Evolutionary conservation across 37 sponge, comb jelly and placozoan genomes (phyloP), one percentile per base, ranked within the genome.

Genomic region (Geodia barretti): DNA sequence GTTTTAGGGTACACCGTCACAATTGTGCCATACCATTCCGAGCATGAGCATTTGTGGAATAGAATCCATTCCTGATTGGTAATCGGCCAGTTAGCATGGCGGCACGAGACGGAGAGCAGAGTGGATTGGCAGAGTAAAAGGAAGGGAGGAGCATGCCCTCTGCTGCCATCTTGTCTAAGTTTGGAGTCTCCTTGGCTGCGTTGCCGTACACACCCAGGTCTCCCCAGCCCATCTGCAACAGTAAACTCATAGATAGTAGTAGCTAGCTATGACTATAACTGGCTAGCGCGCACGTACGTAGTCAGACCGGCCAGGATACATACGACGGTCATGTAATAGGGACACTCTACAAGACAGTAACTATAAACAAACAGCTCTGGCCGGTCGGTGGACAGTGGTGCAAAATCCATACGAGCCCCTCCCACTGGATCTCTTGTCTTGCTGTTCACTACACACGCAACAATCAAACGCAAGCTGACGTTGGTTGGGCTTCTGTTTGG

Each of bases 81-180:
- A 94, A 70, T 64, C 94, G 72, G 3, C 94, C 94, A 39, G 85
- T 89, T 81, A 94, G 71, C 75, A 94, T 32, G 9, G 94, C 94
- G 21, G 94, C 94, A 30, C 94, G 79, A 23, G 94, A 94, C 8
- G 94, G 94, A 39, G 94, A 94, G 72, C 94, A 94, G 31, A 94
- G 87, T 14, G 94, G 94, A 60, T 94, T 94, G 58, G 94, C 94
- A 68, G 94, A 78, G 87, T 94, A 94, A 75, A 89, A 94, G 64
- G 89, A 81, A 39, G 86, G 87, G 4, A 94, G 83, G 23, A 85
- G 38, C 82, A 89, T 83, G 1, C 94, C 94, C 0, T 87, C 82
- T 1, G 87, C 76, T 31, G 94, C 94, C 88, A 94, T 84, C 47
- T 84, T 40, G 74, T 94, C 94, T 59, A 94, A 41, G 62, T 89